A percentile compares a stretch with the other conserved stretches of the same genome.
Evolutionary conservation across 2,113 vertebrate genomes (phyloP).

Genomic region (Mustelus asterias): DNA sequence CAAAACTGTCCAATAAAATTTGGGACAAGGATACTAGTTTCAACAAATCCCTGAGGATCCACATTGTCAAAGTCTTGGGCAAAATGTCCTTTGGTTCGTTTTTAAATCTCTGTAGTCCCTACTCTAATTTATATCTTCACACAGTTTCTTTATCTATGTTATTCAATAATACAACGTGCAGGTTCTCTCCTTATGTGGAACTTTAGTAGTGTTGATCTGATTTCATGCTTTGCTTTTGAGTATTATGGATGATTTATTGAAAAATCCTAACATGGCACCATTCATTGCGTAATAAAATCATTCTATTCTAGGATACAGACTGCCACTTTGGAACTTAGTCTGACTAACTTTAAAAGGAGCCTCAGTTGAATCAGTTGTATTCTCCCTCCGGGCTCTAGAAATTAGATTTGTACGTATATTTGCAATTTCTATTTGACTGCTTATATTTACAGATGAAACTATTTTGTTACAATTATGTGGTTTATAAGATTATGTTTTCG

Average conservation of each 20-base stretch:
- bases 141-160: neutral
- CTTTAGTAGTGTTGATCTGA: neutral
- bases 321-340: neutral
- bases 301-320: neutral
- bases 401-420: neutral
- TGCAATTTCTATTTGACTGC: neutral
- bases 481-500: no score
- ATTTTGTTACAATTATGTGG: no score
- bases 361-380: neutral
- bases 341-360: neutral
- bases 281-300: neutral
- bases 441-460: neutral
- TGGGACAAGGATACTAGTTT: neutral
- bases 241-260: constrained; percentile 6
- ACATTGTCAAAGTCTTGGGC: neutral
- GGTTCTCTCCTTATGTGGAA: neutral
- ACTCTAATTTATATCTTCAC: neutral
- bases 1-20: neutral
- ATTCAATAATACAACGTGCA: neutral
- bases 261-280: neutral
- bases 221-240: neutral
- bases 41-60: neutral
- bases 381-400: neutral
- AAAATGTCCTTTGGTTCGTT: neutral
- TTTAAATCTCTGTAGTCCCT: neutral